Percentiles rank a stretch among this genome's conserved stretches.
Conservation (phyloP, 2,888 invertebrate genomes). For the Dusona sp. region DNA sequence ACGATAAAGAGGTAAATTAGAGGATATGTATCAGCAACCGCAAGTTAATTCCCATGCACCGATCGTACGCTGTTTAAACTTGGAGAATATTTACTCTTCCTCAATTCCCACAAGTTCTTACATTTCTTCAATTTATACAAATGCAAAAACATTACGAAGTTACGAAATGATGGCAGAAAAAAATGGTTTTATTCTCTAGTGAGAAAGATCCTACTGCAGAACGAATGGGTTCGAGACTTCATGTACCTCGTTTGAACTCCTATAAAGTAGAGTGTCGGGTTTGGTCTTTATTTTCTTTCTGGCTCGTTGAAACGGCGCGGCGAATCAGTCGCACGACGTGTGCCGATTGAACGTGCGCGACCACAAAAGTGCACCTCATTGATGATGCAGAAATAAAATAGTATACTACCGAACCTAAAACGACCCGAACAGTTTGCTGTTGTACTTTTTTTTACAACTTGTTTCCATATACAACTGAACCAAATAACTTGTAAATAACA, state of each 20-base stretch:
- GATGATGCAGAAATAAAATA: conserved; percentile 23
- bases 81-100: neutral
- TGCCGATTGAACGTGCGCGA: conserved; percentile 40
- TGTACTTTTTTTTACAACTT: neutral
- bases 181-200: conserved; percentile 10
- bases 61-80: neutral
- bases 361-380: conserved; percentile 45
- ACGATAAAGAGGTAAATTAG: neutral
- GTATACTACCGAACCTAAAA: conserved; percentile 29
- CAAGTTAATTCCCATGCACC: neutral
- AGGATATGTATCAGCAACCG: neutral
- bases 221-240: conserved; percentile 39
- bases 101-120: neutral
- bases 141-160: conserved; percentile 1
- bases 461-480: too few species aligned
- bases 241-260: conserved; percentile 33
- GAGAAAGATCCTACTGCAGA: conserved; percentile 2
- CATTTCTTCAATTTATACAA: neutral
- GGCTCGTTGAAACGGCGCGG: conserved; percentile 35
- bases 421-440: conserved; percentile 27
- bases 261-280: conserved; percentile 39
- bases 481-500: neutral
- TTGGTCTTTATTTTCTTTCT: conserved; percentile 46
- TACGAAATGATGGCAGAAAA: neutral
- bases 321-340: conserved; percentile 47